These are phyloP conservation scores for Micromesistius poutassou DNA, from an alignment of 2,797 vertebrate species.

Conservation along the genomic window DNA sequence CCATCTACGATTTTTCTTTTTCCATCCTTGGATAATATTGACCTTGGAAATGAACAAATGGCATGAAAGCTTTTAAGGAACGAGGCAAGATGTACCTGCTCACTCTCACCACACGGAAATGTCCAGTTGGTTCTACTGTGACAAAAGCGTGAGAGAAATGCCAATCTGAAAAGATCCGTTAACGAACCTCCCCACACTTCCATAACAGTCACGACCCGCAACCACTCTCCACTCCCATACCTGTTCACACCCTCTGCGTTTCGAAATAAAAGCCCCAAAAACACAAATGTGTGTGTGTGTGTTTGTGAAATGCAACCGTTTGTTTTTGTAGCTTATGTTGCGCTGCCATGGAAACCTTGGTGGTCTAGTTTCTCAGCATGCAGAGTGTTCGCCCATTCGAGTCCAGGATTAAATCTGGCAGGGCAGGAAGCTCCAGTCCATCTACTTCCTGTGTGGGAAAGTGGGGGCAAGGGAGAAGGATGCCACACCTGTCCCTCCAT, in stretches of 20 bases:
- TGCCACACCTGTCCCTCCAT: not conserved
- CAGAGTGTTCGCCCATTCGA: not conserved
- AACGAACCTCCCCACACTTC: not conserved
- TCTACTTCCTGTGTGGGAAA: conserved; percentile 29
- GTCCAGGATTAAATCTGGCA: conserved; percentile 32
- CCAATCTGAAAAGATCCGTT: not conserved
- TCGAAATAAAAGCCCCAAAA: not conserved
- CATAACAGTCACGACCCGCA: not conserved
- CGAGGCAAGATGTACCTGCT: not conserved
- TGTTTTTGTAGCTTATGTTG: conserved; percentile 1
- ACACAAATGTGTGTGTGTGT: not conserved
- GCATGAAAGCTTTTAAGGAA: not conserved
- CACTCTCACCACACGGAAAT: not conserved
- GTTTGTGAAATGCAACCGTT: not conserved
- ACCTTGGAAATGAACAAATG: conserved; percentile 1
- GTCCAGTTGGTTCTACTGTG: not conserved
- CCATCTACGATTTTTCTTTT: not conserved
- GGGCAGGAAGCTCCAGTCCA: conserved; percentile 35
- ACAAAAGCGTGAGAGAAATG: not conserved
- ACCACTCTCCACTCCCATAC: not conserved
- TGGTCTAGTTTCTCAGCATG: not conserved
- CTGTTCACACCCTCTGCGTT: not conserved
- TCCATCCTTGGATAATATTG: not conserved
- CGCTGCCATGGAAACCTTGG: not conserved
- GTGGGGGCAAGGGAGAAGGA: conserved; percentile 12